Conservation (phyloP, 2,113 vertebrate species). For the Ammodytes dubius region DNA sequence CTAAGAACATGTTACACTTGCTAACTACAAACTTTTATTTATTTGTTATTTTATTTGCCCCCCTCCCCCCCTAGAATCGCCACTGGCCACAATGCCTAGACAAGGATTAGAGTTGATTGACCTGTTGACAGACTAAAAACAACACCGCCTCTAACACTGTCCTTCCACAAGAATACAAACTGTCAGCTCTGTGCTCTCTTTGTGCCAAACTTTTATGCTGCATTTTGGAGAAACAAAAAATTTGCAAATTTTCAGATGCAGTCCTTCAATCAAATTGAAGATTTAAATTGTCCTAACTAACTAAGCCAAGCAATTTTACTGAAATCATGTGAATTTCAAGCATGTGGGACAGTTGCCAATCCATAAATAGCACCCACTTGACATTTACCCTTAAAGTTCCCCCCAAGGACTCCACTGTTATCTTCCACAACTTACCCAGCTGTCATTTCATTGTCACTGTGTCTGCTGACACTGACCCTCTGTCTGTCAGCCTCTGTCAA, state of each 20-base stretch:
- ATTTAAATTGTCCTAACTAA: not conserved
- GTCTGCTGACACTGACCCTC: conserved; percentile 58
- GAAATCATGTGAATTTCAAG: not conserved
- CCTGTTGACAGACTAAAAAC: conserved; percentile 46
- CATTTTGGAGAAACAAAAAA: conserved; percentile 32
- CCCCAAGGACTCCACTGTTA: conserved; percentile 25
- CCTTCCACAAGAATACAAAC: conserved; percentile 48
- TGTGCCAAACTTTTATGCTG: conserved; percentile 16
- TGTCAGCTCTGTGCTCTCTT: conserved; percentile 44
- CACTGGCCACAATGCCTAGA: conserved; percentile 12
- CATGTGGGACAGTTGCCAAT: not conserved
- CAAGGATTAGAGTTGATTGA: conserved; percentile 59
- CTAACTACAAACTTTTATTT: too few species aligned
- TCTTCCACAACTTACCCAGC: conserved; percentile 46
- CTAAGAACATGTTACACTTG: too few species aligned
- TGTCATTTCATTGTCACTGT: conserved; percentile 62
- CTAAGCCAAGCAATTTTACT: not conserved
- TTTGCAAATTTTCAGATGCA: not conserved
- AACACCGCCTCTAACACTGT: conserved; percentile 52
- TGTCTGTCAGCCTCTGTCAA: conserved; percentile 55
- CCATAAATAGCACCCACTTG: conserved; percentile 46
- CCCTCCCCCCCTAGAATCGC: too few species aligned
- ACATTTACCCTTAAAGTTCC: conserved; percentile 33
- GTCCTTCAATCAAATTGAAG: not conserved
- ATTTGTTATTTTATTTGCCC: too few species aligned